Percentiles rank a stretch among this genome's conserved stretches.
Evolutionary conservation across 1,140 invertebrate genomes (phyloP).

Genomic region (Globodera rostochiensis): DNA sequence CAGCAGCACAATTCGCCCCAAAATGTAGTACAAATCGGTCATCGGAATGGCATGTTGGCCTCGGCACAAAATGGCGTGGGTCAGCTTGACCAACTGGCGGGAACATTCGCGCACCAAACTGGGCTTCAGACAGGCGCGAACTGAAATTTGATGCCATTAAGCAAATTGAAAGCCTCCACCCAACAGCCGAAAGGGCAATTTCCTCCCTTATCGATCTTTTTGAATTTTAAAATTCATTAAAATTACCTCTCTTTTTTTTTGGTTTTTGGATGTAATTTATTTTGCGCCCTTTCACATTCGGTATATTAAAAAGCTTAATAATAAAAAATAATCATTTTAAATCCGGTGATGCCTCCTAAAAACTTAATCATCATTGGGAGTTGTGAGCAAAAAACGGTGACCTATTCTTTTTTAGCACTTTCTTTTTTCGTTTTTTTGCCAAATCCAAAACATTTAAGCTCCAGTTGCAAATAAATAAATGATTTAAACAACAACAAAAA

Average conservation of each 20-base stretch:
- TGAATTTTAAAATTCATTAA: not conserved
- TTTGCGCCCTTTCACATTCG: too few relatives aligned
- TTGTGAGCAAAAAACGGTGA: too few relatives aligned
- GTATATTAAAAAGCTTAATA: too few relatives aligned
- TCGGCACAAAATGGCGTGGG: conserved; percentile 18
- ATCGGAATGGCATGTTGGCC: conserved; percentile 29
- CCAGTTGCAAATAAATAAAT: not conserved
- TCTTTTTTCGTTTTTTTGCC: not conserved
- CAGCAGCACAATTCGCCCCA: conserved; percentile 17
- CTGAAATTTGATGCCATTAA: conserved; percentile 9
- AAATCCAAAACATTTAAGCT: not conserved
- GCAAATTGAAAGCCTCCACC: not conserved
- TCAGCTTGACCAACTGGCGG: conserved; percentile 2
- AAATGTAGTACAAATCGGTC: not conserved
- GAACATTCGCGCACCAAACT: conserved; percentile 22
- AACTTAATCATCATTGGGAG: too few relatives aligned
- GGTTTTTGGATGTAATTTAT: too few relatives aligned
- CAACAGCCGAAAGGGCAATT: not conserved
- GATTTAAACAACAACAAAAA: not conserved
- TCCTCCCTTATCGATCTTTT: not conserved
- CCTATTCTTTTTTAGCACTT: too few relatives aligned
- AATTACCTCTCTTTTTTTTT: not conserved
- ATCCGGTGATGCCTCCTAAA: not conserved
- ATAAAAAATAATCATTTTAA: not conserved
- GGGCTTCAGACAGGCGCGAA: conserved; percentile 21